These are phyloP conservation scores for Leucophenga maculata DNA, from an alignment of 2,888 invertebrate species.

Conservation along the genomic window DNA sequence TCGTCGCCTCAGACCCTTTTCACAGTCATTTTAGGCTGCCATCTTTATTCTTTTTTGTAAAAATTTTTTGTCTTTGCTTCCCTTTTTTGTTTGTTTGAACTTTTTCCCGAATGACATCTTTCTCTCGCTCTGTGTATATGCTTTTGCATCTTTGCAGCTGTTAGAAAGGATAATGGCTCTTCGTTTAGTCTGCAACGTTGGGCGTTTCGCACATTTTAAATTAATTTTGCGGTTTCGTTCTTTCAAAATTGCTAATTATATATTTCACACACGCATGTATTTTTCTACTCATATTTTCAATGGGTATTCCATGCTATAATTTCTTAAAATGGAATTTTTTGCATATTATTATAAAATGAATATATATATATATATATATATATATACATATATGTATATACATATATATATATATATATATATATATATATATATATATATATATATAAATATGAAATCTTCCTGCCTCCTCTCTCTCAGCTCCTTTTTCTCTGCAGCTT, in stretches of 20 bases:
- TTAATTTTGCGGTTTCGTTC: conserved; percentile 5
- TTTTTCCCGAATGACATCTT: conserved; percentile 13
- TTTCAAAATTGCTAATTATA: not conserved
- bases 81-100: not conserved
- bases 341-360: no score
- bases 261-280: not conserved
- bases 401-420: no score
- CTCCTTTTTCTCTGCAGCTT: not conserved
- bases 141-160: not conserved
- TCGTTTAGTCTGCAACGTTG: not conserved
- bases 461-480: conserved; percentile 5
- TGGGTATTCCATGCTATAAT: conserved; percentile 26
- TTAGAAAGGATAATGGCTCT: not conserved
- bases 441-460: no score
- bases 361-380: no score
- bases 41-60: not conserved
- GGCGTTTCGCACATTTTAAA: not conserved
- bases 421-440: no score
- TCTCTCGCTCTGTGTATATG: not conserved
- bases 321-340: no score
- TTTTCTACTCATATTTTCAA: not conserved
- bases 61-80: not conserved
- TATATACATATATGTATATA: no score
- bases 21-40: not conserved
- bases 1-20: not conserved